phyloP scores from a whole-genome alignment of 2,113 vertebrate species.

The Oenanthe melanoleuca region DNA sequence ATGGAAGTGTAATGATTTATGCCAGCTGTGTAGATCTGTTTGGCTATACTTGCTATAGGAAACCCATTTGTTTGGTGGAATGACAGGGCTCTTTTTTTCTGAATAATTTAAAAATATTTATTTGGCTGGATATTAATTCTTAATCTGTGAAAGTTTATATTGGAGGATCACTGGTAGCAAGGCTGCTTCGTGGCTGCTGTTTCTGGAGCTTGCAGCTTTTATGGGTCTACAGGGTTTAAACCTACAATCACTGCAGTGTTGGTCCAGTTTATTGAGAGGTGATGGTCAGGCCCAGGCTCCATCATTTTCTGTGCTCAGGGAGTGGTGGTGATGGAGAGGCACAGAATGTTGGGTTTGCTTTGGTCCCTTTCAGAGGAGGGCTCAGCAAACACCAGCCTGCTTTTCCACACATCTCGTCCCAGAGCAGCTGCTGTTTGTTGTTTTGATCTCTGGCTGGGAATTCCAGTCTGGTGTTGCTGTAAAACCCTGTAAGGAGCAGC shows the following conservation, averaged over 20 bases:
- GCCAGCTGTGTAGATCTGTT: not conserved
- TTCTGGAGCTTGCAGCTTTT: not conserved
- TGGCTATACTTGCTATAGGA: not conserved
- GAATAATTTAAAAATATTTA: not conserved
- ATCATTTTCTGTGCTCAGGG: accelerated
- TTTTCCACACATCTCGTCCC: accelerated
- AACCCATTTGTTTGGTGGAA: slow-evolving; percentile 11
- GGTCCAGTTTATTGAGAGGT: not conserved
- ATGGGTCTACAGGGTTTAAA: not conserved
- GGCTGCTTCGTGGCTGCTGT: not conserved
- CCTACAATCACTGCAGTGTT: not conserved
- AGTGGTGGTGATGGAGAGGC: not conserved
- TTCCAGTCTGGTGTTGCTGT: not conserved
- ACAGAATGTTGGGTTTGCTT: not conserved
- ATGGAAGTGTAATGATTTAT: not conserved
- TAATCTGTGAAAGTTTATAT: not conserved
- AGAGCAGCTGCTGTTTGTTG: not conserved
- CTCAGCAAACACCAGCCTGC: not conserved
- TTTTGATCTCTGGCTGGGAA: not conserved
- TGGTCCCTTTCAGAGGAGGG: not conserved
- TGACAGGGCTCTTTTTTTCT: not conserved
- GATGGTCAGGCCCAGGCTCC: not conserved
- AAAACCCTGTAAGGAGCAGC: accelerated
- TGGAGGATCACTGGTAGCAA: not conserved
- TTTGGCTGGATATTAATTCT: not conserved